Evolutionary conservation across 2,113 vertebrate genomes (phyloP), one percentile per base, ranked within the genome.

Genomic region (Xenopus borealis): DNA sequence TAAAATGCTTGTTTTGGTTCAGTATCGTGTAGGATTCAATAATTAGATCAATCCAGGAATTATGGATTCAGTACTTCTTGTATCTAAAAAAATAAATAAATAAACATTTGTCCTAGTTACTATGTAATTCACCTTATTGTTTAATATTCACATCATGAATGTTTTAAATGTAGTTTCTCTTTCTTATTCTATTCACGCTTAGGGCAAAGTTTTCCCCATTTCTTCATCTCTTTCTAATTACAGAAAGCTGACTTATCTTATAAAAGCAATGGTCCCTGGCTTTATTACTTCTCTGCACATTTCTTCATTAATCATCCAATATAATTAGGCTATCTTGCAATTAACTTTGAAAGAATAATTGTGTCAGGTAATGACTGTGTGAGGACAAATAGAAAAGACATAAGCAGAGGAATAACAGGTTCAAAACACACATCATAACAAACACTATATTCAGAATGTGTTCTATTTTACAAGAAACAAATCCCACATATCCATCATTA

Each of bases 261-360:
- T 77, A 69, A 70, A 77, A 77, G 74, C 74, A 77, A 77, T 70
- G 67, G 66, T 70, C 74, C 61, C 66, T 64, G 59, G 67, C 55
- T 64, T 62, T 77, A 77, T 77, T 77, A 63, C 61, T 69, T 52
- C 67, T 57, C 67, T 23, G 67, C 74, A 46, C 66, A 77, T 70
- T 77, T 77, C 59, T 69, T 76, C 73, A 76, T 76, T 76, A 69
- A 76, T 76, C 74, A 70, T 77, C 59, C 70, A 69, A 77, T 77
- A 77, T 77, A 77, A 77, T 77, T 77, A 77, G 74, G 59, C 59
- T 70, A 70, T 77, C 74, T 77, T 69, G 59, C 65, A 77, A 77
- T 70, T 77, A 77, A 64, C 59, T 77, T 70, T 70, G 67, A 77
- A 77, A 70, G 74, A 77, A 77, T 77, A 77, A 77, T 77, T 77